These are phyloP conservation scores for Punctoribates punctum DNA, from an alignment of 2,888 invertebrate species.

Conservation along the genomic window DNA sequence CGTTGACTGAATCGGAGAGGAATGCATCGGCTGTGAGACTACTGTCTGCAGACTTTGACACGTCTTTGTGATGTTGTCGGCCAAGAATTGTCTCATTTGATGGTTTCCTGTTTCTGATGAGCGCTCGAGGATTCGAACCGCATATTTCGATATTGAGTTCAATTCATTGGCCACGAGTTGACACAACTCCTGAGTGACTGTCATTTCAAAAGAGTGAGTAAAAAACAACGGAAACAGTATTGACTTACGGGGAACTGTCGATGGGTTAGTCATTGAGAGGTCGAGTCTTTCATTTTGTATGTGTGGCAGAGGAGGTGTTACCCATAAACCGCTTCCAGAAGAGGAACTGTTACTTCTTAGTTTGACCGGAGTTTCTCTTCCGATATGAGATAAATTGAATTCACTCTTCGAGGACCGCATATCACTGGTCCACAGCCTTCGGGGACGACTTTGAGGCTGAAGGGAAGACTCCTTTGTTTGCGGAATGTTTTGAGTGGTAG, in stretches of 20 bases:
- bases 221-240: too few species aligned
- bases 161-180: slow-evolving; percentile 49
- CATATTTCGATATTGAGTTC: slow-evolving; percentile 62
- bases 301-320: background rate
- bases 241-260: slow-evolving; percentile 41
- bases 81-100: slow-evolving; percentile 38
- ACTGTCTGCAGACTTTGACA: slow-evolving; percentile 36
- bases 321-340: slow-evolving; percentile 38
- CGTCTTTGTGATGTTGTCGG: slow-evolving; percentile 40
- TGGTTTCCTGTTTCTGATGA: slow-evolving; percentile 38
- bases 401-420: slow-evolving; percentile 45
- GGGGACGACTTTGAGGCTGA: slow-evolving; percentile 13
- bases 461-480: slow-evolving; percentile 21
- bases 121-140: slow-evolving; percentile 67
- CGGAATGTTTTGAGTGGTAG: slow-evolving; percentile 34
- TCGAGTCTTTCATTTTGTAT: slow-evolving; percentile 39
- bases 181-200: slow-evolving; percentile 49
- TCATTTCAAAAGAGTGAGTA: background rate
- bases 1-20: background rate
- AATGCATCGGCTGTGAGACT: background rate
- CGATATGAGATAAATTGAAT: slow-evolving; percentile 41
- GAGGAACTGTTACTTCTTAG: slow-evolving; percentile 34
- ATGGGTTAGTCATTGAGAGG: slow-evolving; percentile 42
- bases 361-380: slow-evolving; percentile 37
- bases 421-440: slow-evolving; percentile 40